Conservation (phyloP, 2,113 vertebrate genomes). For the Macquaria ambigua region DNA sequence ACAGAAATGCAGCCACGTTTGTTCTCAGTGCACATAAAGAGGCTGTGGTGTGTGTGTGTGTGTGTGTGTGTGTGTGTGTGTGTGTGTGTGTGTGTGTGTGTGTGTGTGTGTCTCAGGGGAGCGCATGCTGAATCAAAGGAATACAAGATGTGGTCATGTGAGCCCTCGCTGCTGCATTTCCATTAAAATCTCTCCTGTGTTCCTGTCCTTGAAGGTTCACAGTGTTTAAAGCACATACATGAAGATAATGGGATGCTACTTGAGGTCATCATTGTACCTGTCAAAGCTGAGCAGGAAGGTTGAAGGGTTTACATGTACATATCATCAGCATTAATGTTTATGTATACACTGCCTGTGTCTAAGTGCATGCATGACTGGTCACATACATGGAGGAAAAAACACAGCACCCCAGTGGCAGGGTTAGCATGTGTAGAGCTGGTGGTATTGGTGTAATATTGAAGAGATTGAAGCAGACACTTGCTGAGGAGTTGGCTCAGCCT, state of each 20-base stretch:
- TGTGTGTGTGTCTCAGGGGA: constrained; percentile 4
- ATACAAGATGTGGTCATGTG: neutral
- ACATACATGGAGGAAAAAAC: neutral
- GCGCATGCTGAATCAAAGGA: neutral
- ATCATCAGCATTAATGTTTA: neutral
- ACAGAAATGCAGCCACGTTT: neutral
- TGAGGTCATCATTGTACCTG: neutral
- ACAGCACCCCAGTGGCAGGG: neutral
- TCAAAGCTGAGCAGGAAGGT: neutral
- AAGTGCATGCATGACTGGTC: neutral
- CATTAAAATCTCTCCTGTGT: constrained; percentile 40
- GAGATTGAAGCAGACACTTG: neutral
- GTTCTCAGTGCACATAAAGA: constrained; percentile 42
- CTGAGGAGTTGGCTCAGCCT: neutral
- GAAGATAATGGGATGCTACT: neutral
- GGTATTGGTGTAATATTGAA: constrained; percentile 8
- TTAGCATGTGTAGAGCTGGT: neutral
- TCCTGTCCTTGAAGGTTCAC: neutral
- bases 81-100: neutral
- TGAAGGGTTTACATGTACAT: neutral
- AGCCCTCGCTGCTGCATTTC: constrained; percentile 19
- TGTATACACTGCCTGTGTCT: neutral
- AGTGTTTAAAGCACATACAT: neutral
- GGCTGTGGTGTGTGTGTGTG: neutral
- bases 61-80: neutral